Evolutionary conservation across 2,113 vertebrate genomes (phyloP).

Genomic region (Indicator maculatus): DNA sequence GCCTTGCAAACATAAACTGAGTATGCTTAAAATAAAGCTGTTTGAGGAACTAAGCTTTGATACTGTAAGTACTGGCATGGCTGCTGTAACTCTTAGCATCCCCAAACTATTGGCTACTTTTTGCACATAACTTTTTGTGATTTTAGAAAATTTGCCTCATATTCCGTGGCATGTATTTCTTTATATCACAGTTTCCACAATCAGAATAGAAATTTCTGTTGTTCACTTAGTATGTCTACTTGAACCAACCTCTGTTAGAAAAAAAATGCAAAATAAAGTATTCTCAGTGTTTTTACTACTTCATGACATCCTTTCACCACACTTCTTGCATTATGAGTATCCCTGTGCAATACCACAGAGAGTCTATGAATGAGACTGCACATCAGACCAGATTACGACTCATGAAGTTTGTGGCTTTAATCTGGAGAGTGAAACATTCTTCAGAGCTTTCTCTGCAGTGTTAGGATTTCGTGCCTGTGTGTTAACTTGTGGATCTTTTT

Average conservation of each 20-base stretch:
- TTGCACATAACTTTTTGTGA: neutral
- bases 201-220: neutral
- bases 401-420: neutral
- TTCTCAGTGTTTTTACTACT: neutral
- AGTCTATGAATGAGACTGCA: neutral
- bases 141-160: neutral
- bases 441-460: neutral
- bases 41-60: neutral
- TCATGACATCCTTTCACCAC: rapidly evolving
- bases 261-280: neutral
- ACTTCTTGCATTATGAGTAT: too few species aligned
- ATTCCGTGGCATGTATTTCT: neutral
- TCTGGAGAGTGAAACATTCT: neutral
- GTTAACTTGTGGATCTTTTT: neutral
- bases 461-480: neutral
- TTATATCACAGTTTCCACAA: neutral
- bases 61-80: neutral
- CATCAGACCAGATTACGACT: neutral
- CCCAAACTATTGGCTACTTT: neutral
- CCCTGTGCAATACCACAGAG: neutral
- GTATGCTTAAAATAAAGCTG: neutral
- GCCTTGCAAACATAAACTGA: neutral
- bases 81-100: neutral
- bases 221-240: neutral
- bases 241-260: neutral